Conservation (phyloP, 2,797 vertebrate species). For the Gorsachius magnificus region DNA sequence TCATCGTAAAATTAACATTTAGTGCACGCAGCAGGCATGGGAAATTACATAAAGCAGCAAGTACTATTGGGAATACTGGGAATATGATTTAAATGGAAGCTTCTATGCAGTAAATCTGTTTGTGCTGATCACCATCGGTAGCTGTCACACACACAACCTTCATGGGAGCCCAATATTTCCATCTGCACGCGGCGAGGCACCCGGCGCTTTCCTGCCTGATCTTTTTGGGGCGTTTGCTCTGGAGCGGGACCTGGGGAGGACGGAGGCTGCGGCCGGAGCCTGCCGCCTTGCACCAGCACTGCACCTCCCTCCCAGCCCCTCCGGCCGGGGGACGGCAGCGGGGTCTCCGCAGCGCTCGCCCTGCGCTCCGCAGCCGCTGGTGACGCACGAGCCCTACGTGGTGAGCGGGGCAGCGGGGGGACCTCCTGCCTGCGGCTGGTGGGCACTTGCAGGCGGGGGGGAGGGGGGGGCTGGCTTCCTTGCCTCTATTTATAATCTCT, state of each 20-base stretch:
- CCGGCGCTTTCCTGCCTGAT: background rate
- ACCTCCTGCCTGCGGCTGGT: background rate
- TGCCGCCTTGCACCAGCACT: background rate
- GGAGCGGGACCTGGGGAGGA: background rate
- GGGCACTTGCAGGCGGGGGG: background rate
- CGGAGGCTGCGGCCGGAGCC: background rate
- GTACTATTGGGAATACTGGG: background rate
- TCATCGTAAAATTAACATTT: background rate
- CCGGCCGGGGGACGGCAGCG: background rate
- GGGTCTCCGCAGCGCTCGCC: background rate
- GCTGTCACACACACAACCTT: background rate
- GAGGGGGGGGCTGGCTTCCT: background rate
- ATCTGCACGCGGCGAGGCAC: background rate
- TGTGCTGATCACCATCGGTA: background rate
- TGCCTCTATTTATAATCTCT: background rate
- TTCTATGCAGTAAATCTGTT: background rate
- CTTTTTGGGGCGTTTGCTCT: background rate
- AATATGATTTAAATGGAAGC: background rate
- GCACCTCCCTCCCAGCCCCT: background rate
- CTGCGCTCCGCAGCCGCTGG: background rate
- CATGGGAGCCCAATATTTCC: fast-evolving
- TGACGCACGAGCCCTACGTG: background rate
- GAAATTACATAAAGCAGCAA: constrained; percentile 44
- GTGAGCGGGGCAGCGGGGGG: background rate
- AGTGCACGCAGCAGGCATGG: background rate